These are phyloP conservation scores for Myrmecobius fasciatus DNA, from an alignment of 2,113 vertebrate species.

Conservation along the genomic window DNA sequence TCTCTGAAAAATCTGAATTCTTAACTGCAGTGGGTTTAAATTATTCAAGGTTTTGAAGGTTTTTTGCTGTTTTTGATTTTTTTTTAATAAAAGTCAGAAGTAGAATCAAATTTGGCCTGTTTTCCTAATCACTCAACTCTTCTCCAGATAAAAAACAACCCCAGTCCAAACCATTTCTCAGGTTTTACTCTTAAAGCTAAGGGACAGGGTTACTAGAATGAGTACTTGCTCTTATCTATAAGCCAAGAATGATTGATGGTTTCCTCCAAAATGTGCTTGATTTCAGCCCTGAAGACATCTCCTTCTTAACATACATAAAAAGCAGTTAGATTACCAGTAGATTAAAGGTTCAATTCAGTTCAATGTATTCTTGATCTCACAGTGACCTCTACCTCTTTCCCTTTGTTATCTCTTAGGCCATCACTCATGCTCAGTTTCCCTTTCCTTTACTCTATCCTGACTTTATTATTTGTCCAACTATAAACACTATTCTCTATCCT, in stretches of 20 bases:
- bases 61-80: not conserved
- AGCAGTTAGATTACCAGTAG: not conserved
- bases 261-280: constrained; percentile 44
- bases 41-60: not conserved
- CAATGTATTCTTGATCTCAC: not conserved
- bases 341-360: not conserved
- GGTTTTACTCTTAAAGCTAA: constrained; percentile 26
- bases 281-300: constrained; percentile 1
- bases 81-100: constrained; percentile 57
- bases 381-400: not conserved
- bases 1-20: constrained; percentile 4
- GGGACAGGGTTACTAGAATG: constrained; percentile 59
- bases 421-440: not conserved
- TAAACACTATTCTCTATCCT: not conserved
- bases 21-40: constrained; percentile 19
- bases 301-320: constrained; percentile 17
- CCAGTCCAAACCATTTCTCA: constrained; percentile 53
- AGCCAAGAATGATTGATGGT: constrained; percentile 54
- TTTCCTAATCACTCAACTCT: constrained; percentile 34
- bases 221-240: constrained; percentile 59
- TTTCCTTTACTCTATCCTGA: not conserved
- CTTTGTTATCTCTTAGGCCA: not conserved
- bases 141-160: constrained; percentile 47
- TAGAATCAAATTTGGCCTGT: constrained; percentile 13
- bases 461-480: not conserved